Base-by-base conservation (phyloP, 1,140 invertebrate genomes). In the Octopus sinensis region DNA sequence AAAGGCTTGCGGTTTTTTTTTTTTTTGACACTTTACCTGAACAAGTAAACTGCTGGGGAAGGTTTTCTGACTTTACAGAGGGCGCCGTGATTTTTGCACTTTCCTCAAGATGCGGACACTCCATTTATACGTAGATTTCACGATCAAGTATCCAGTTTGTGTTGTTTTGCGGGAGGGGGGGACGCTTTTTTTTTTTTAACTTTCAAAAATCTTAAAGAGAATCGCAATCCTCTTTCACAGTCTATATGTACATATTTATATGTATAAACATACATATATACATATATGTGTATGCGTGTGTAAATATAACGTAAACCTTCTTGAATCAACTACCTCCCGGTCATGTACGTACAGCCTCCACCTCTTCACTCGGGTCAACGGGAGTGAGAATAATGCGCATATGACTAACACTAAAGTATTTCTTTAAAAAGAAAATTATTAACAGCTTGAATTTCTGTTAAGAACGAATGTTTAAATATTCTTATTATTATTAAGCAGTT, bases 31-130 rank as follows among this genome's bases (percentile, higher is more conserved):
- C 83, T 81, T 79, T 82, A 88, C 86, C 83, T 81, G 84, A 87
- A 83, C 87, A 86, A 78, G 71, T 83, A 82, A 85, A 87, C 83
- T 86, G 85, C 80, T 81, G 80, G 68, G 84, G 84, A 79, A 80
- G 80, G 80, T 82, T 83, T 80, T 84, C 85, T 80, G 78, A 80
- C 81, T 84, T 87, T 51, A 84, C 79, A 62, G 82, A 80, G 79
- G 85, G 85, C 80, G 83, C 84, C 30, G 85, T 82, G 82, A 90
- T 88, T 86, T 87, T 87, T 82, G 86, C 86, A 81, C 86, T 86
- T 82, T 88, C 87, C 77, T 85, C 87, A 82, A 90, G 84, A 86
- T 90, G 89, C 23, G 89, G 88, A 86, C 89, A 90, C 86, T 90
- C 89, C 89, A 90, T 90, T 79, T 80, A 79, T n/a, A 53, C 4